Evolutionary conservation across 2,888 invertebrate genomes (phyloP), one percentile per base, ranked within the genome.

Genomic region (Thecophora atra): DNA sequence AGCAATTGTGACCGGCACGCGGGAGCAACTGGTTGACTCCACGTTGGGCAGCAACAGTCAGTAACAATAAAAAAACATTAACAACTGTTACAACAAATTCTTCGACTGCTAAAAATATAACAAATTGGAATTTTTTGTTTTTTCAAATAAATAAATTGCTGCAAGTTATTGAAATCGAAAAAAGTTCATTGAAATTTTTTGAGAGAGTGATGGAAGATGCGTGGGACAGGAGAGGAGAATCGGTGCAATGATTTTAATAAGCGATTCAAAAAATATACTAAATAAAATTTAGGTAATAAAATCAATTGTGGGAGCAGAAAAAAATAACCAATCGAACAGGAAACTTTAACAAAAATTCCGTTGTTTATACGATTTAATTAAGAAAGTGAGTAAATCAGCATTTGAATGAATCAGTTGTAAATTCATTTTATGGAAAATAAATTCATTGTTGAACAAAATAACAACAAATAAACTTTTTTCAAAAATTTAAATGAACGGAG

Each of bases 1-100:
- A 81, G 79, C 79, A 80, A 77, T 82, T 83, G 79, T 77, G 81
- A 79, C 77, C 81, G 81, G 79, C 80, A 77, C 82, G 81, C 80
- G 84, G 78, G 76, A 82, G 80, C 81, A 83, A 79, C 80, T 81
- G 80, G 76, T 80, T 77, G 42, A 51, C 30, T 60, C 52, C 30
- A 51, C 21, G 65, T 64, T 60, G 58, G 54, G 60, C 73, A 66
- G 67, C 70, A 72, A 67, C n/a, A n/a, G n/a, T n/a, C n/a, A n/a
- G n/a, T 52, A 73, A 24, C 28, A 5, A 47, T 37, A 37, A 65
- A 44, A 72, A 66, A 64, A n/a, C 69, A 21, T 13, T 24, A 21
- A 65, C 24, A 65, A 44, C 15, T 11, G n/a, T 11, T 17, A 56
- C 56, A 67, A 71, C 37, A 62, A 24, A n/a, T n/a, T n/a, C n/a